phyloP scores from a whole-genome alignment of 2,797 vertebrate genomes.

The Bradypodion pumilum region DNA sequence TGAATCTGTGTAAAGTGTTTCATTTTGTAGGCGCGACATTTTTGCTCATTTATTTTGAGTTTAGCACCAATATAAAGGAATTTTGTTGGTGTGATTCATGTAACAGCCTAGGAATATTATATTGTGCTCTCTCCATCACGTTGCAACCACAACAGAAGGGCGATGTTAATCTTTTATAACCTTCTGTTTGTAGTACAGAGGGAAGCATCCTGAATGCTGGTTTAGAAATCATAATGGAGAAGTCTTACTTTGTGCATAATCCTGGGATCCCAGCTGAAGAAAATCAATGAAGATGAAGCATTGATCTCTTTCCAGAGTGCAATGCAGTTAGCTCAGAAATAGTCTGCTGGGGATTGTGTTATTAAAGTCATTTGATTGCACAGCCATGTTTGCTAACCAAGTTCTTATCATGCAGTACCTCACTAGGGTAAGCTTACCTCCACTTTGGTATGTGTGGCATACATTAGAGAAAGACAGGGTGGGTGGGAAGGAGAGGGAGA shows the following conservation, averaged over 20 bases:
- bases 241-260: conserved; percentile 72
- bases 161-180: conserved; percentile 66
- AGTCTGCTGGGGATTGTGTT: conserved; percentile 74
- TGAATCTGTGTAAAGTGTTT: conserved; percentile 59
- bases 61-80: conserved; percentile 36
- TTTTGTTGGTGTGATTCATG: conserved; percentile 42
- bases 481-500: conserved; percentile 37
- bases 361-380: conserved; percentile 75
- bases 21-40: conserved; percentile 50
- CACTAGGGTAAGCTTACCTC: conserved; percentile 58
- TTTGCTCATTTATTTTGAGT: conserved; percentile 50
- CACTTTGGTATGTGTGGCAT: conserved; percentile 39
- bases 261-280: conserved; percentile 65
- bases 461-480: background rate
- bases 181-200: conserved; percentile 65
- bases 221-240: conserved; percentile 73
- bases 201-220: conserved; percentile 68
- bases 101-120: conserved; percentile 33
- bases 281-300: conserved; percentile 78
- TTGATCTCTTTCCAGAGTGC: conserved; percentile 77
- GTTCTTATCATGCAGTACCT: conserved; percentile 70
- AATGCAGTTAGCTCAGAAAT: conserved; percentile 74
- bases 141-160: conserved; percentile 51
- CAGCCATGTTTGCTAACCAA: conserved; percentile 72
- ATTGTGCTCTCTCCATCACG: conserved; percentile 55